Conservation (phyloP, 2,113 vertebrate species). For the Trachemys scripta region DNA sequence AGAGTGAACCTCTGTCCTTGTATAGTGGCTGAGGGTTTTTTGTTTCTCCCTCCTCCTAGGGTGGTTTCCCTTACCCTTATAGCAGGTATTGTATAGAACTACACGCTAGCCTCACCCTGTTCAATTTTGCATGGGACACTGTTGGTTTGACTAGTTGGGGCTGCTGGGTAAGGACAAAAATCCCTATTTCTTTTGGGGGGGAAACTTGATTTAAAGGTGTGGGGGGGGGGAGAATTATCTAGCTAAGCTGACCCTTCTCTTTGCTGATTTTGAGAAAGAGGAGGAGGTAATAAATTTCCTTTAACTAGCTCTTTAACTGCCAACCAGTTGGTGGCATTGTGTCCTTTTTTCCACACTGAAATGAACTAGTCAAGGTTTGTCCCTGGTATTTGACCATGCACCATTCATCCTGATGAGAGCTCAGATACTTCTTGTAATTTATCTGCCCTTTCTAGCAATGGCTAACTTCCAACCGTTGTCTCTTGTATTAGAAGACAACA, state of each 20-base stretch:
- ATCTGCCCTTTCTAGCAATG: conserved; percentile 19
- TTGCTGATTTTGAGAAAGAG: neutral
- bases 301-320: neutral
- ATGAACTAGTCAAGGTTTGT: neutral
- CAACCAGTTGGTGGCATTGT: neutral
- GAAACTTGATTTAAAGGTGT: neutral
- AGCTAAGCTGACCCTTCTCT: neutral
- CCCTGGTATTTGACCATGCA: neutral
- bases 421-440: neutral
- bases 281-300: neutral
- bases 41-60: neutral
- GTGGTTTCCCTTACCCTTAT: neutral
- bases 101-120: neutral
- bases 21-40: neutral
- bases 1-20: neutral
- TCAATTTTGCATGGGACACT: neutral
- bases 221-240: neutral
- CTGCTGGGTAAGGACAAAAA: neutral
- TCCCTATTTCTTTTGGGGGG: neutral
- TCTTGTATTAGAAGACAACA: conserved; percentile 16
- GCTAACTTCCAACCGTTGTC: conserved; percentile 13
- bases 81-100: neutral
- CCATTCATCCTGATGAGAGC: neutral
- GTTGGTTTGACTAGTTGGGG: neutral
- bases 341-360: neutral